Percentiles rank a stretch among this genome's conserved stretches.
Conservation (phyloP, 2,113 vertebrate species). For the Sturnus vulgaris region DNA sequence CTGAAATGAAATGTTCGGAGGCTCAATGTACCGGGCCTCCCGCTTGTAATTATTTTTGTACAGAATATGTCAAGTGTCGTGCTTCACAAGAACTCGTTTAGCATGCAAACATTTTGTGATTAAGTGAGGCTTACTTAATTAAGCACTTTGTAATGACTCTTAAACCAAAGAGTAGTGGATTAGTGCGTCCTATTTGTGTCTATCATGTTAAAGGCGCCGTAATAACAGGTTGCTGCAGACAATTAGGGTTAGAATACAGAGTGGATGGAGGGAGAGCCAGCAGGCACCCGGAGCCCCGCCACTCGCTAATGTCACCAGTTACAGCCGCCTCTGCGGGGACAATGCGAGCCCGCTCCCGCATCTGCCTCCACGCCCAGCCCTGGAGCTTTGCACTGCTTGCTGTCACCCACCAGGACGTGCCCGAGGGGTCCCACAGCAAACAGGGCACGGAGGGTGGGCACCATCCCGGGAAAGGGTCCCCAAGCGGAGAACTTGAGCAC, state of each 20-base stretch:
- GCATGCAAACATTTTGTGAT: conserved; percentile 80
- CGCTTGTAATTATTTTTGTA: conserved; percentile 69
- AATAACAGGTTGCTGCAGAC: conserved; percentile 19
- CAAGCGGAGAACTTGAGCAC: rapidly evolving
- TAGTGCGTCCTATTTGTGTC: conserved; percentile 60
- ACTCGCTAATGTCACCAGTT: not conserved
- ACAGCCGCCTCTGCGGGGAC: not conserved
- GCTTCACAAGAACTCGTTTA: conserved; percentile 71
- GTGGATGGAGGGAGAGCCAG: conserved; percentile 23
- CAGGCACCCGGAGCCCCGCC: not conserved
- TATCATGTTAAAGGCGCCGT: conserved; percentile 45
- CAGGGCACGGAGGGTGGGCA: not conserved
- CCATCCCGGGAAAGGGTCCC: rapidly evolving
- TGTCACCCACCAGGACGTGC: rapidly evolving
- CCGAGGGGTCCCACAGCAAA: not conserved
- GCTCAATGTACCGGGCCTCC: conserved; percentile 54
- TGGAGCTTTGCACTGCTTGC: rapidly evolving
- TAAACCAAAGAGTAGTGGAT: conserved; percentile 74
- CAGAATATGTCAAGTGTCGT: conserved; percentile 73
- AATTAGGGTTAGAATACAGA: conserved; percentile 56
- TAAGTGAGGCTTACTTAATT: conserved; percentile 82
- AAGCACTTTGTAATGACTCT: conserved; percentile 80
- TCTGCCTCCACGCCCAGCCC: not conserved
- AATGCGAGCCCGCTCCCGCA: not conserved
- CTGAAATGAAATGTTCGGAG: conserved; percentile 48